Conservation (phyloP, 2,797 vertebrate genomes). For the Anabas testudineus region DNA sequence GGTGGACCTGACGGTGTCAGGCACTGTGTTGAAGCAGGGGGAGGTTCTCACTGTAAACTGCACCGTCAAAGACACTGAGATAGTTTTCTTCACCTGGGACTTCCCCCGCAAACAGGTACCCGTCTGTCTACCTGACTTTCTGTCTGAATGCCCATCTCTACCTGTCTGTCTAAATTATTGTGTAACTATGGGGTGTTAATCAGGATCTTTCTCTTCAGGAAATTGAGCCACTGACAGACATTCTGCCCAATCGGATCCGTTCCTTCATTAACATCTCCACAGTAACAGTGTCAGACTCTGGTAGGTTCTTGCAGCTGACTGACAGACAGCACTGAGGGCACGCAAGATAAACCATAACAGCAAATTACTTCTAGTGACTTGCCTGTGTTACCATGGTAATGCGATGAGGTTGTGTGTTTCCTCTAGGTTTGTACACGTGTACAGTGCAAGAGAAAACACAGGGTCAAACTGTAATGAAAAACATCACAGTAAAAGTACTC, state of each 20-base stretch:
- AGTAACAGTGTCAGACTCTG: conserved; percentile 83
- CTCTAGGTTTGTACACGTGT: conserved; percentile 87
- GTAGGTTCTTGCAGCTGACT: conserved; percentile 52
- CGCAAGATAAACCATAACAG: accelerated
- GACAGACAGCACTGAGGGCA: not conserved
- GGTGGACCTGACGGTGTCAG: conserved; percentile 83
- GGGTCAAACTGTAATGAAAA: conserved; percentile 75
- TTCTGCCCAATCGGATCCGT: conserved; percentile 82
- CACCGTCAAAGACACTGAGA: conserved; percentile 84
- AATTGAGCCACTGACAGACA: conserved; percentile 84
- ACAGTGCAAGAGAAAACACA: conserved; percentile 81
- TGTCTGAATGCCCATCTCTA: too few species aligned
- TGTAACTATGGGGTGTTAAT: not conserved
- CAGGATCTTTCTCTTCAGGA: conserved; percentile 66
- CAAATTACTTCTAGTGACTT: not conserved
- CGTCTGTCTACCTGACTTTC: not conserved
- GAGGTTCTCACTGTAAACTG: conserved; percentile 88
- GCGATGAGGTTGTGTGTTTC: conserved; percentile 22
- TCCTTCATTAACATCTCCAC: conserved; percentile 87
- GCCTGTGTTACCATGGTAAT: conserved; percentile 2
- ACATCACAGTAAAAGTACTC: conserved; percentile 85
- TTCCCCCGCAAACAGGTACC: conserved; percentile 87
- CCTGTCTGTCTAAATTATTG: not conserved
- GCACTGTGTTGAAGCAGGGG: conserved; percentile 85
- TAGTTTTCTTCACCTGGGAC: conserved; percentile 89